Evolutionary conservation across 2,888 invertebrate species (phyloP).

Genomic region (Ennomos quercinarius): DNA sequence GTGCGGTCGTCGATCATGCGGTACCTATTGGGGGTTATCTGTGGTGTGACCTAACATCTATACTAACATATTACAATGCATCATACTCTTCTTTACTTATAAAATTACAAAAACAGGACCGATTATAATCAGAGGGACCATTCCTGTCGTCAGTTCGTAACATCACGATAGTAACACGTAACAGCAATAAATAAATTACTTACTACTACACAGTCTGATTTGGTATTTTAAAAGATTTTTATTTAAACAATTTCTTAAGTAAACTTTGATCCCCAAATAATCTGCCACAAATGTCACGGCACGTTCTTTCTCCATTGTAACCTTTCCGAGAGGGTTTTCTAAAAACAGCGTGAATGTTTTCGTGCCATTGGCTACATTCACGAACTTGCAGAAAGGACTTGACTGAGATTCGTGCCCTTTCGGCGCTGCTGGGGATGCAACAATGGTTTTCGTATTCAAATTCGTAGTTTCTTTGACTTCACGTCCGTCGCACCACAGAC

Average conservation of each 20-base stretch:
- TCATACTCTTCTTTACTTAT: no score
- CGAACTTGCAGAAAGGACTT: conserved; percentile 86
- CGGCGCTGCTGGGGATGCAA: conserved; percentile 69
- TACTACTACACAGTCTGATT: conserved; percentile 5
- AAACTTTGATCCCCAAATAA: conserved; percentile 60
- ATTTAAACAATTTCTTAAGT: conserved; percentile 53
- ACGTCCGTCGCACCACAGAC: conserved; percentile 77
- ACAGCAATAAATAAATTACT: conserved; percentile 25
- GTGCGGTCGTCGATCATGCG: no score
- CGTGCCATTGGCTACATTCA: conserved; percentile 85
- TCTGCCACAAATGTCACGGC: conserved; percentile 63
- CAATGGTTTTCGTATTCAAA: conserved; percentile 77
- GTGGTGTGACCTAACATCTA: no score
- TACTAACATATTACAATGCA: no score
- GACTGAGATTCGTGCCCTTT: conserved; percentile 51
- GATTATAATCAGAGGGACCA: no score
- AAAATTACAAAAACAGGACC: no score
- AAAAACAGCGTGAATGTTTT: conserved; percentile 85
- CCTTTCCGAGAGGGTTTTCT: conserved; percentile 88
- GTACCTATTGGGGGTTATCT: no score
- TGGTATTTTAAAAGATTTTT: conserved; percentile 19
- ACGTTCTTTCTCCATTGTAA: conserved; percentile 57
- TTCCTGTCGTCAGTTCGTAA: conserved; percentile 16
- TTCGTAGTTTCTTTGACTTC: conserved; percentile 68
- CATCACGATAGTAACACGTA: conserved; percentile 20